These are phyloP conservation scores for Heteromurus nitidus DNA, from an alignment of 2,888 invertebrate genomes.

Conservation along the genomic window DNA sequence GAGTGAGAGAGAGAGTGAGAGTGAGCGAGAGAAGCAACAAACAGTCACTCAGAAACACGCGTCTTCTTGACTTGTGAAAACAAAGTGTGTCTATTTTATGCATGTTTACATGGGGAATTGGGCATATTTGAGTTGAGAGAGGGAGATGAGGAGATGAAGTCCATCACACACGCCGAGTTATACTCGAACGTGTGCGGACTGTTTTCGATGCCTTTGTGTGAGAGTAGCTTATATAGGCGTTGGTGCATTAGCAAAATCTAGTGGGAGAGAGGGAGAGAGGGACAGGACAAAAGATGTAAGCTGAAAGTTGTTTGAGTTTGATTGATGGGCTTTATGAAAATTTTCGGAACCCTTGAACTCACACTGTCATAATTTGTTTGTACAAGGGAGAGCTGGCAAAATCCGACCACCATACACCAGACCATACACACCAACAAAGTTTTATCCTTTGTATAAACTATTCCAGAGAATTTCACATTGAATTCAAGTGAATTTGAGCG, in stretches of 20 bases:
- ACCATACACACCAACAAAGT: background rate
- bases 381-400: background rate
- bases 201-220: background rate
- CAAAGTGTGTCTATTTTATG: too few species aligned
- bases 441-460: background rate
- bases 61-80: conserved; percentile 22
- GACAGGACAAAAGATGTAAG: background rate
- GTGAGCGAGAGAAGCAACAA: too few species aligned
- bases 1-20: conserved; percentile 11
- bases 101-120: too few species aligned
- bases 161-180: too few species aligned
- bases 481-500: background rate
- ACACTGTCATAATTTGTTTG: conserved; percentile 43
- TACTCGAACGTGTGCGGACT: background rate
- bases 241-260: conserved; percentile 36
- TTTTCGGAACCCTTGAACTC: conserved; percentile 52
- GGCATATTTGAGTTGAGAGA: too few species aligned
- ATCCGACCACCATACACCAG: background rate
- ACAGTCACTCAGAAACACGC: conserved; percentile 56
- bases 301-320: conserved; percentile 46
- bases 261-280: background rate
- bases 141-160: too few species aligned
- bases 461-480: background rate
- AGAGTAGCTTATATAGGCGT: conserved; percentile 25
- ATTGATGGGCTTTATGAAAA: conserved; percentile 54